Evolutionary conservation across 2,888 invertebrate genomes (phyloP).

Genomic region (Asteroscopus sphinx): DNA sequence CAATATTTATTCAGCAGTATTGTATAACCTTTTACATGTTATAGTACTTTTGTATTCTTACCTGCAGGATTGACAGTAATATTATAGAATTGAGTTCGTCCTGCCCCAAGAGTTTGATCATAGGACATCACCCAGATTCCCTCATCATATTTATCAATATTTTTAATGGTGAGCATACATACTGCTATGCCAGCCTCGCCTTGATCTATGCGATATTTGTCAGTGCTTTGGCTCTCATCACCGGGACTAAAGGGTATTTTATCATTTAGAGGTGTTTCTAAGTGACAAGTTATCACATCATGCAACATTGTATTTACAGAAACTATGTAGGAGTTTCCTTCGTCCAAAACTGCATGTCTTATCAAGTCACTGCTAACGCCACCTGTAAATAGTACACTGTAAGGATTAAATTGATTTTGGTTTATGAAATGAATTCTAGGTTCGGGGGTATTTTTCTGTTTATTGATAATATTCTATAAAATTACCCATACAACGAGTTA

Average conservation of each 20-base stretch:
- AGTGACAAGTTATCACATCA: constrained; percentile 5
- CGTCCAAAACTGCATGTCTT: fast-evolving
- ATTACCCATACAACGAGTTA: too few relatives aligned
- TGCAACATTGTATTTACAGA: not conserved
- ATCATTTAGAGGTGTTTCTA: constrained; percentile 14
- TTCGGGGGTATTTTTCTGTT: too few relatives aligned
- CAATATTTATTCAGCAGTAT: too few relatives aligned
- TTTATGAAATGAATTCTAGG: too few relatives aligned
- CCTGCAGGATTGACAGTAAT: constrained; percentile 18
- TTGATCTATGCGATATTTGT: constrained; percentile 19
- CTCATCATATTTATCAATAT: constrained; percentile 26
- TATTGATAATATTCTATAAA: too few relatives aligned
- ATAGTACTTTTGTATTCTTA: constrained; percentile 13
- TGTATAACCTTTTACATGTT: too few relatives aligned
- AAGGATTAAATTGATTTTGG: too few relatives aligned
- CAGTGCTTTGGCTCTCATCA: not conserved
- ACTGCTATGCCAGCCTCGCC: fast-evolving
- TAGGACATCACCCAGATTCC: constrained; percentile 36
- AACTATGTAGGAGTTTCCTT: constrained; percentile 7
- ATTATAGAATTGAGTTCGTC: not conserved
- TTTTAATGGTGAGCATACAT: constrained; percentile 17
- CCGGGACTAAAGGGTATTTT: constrained; percentile 15
- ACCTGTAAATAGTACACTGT: constrained; percentile 16
- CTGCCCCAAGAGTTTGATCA: not conserved
- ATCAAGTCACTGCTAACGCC: not conserved